Evolutionary conservation across 2,888 invertebrate genomes (phyloP), one percentile per base, ranked within the genome.

Genomic region (Operophtera brumata): DNA sequence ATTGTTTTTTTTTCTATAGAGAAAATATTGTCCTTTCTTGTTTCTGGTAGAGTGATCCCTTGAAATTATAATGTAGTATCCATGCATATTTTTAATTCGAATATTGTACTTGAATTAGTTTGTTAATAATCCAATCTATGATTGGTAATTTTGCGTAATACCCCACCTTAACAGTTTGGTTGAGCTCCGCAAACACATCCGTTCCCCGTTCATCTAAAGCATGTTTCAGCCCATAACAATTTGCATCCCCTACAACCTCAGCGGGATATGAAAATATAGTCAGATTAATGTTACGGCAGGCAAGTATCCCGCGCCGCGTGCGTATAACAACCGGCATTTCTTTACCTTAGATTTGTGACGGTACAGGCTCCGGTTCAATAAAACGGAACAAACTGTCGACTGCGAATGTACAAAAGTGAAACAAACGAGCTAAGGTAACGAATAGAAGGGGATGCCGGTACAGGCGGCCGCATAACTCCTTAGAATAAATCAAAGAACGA

Each of bases 241-340:
- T 61, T 57, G 75, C 77, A 78, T 70, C 75, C 74, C 72, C 77
- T 65, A 80, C 82, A 80, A 77, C 73, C 70, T 73, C 67, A 74
- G 71, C 66, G 70, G 73, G 76, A 79, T 82, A 78, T 81, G 81
- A 82, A 82, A 83, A 83, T 80, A 79, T 80, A 75, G 75, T 70
- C 75, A 78, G 73, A 80, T 82, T 82, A 78, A 81, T 78, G 71
- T 78, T 68, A 73, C 62, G 70, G 67, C 62, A 67, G 69, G 69
- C 59, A 68, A 73, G 66, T 70, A 75, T 74, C 64, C 41, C 11
- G 70, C 60, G 64, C 77, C 75, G 70, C 70, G 70, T 78, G 79
- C 74, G 73, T 68, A 71, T 72, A 78, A 78, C 78, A 76, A 69
- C 76, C 70, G 70, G 69, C 68, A 71, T 70, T 73, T 72, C 76